Evolutionary conservation across 2,888 invertebrate species (phyloP), one percentile per base, ranked within the genome.

Genomic region (Drosophila picticornis): DNA sequence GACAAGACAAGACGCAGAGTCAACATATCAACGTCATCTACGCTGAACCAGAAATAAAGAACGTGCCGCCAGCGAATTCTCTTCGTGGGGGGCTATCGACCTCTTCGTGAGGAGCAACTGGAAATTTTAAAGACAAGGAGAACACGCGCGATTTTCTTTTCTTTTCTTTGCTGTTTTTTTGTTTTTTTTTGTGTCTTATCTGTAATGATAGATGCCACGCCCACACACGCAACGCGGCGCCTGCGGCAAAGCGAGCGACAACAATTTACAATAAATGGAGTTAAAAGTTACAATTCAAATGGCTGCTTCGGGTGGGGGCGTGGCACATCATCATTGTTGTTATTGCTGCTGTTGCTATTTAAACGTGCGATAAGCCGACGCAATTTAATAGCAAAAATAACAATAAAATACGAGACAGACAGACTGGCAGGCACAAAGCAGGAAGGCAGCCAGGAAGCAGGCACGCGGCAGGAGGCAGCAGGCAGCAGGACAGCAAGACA

Each of bases 321-420:
- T 65, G 65, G 53, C 72, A 63, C 70, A 72, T 68, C 66, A 75
- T 64, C 66, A 57, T 65, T 57, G 62, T 58, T 74, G 69, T 69
- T 67, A 40, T 61, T 60, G 64, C 60, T 78, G 68, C 63, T 81
- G 78, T 70, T 88, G 80, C 59, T 69, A 72, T 89, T 87, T 87
- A 86, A 90, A 90, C 87, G 90, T 87, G 87, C 87, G 90, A 87
- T 87, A 87, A 90, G 90, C 90, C 87, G 78, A 87, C 87, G 84
- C 87, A 90, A 87, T 87, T 87, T 87, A 87, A 87, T 90, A 87
- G 87, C 89, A 90, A 90, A 87, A 87, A 87, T 90, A 88, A 90
- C 90, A 87, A 90, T 90, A 87, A 87, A 87, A 87, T 82, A 84
- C 89, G 77, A 73, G 79, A 88, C 81, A 68, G 55, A 32, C 58